A percentile compares a stretch with the other conserved stretches of the same genome.
Evolutionary conservation across 1,140 invertebrate species (phyloP).

Genomic region (Stegodyphus mimosarum): DNA sequence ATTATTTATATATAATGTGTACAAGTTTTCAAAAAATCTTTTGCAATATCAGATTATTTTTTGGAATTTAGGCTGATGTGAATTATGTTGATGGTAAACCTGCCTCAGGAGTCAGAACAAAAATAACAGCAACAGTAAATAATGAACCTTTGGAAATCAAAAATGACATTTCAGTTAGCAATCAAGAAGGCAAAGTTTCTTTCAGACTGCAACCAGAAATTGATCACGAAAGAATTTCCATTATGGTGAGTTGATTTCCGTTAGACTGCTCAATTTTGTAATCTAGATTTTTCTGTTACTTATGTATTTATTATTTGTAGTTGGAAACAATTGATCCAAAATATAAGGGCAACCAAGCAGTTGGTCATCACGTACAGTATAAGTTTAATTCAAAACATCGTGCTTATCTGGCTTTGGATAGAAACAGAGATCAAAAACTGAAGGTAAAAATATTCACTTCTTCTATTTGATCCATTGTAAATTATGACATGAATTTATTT

Average conservation of each 20-base stretch:
- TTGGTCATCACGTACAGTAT: constrained; percentile 16
- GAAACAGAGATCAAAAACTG: constrained; percentile 9
- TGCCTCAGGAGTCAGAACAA: constrained; percentile 41
- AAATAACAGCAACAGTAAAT: constrained; percentile 22
- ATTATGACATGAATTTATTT: no score
- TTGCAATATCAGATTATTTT: no score
- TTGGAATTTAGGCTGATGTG: constrained; percentile 63
- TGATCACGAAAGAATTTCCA: background rate
- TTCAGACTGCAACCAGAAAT: constrained; percentile 36
- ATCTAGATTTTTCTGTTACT: background rate
- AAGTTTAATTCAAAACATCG: constrained; percentile 17
- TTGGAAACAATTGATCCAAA: constrained; percentile 23
- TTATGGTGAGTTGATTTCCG: constrained; percentile 31
- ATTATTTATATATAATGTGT: no score
- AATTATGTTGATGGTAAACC: constrained; percentile 63
- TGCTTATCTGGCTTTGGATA: constrained; percentile 32
- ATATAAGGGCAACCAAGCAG: constrained; percentile 2
- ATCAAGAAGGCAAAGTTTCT: constrained; percentile 48
- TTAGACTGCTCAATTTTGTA: background rate
- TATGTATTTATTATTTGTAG: background rate
- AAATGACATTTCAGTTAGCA: constrained; percentile 8
- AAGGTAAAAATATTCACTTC: constrained; percentile 21
- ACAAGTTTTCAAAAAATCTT: no score
- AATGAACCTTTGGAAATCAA: background rate
- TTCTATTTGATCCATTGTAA: no score